phyloP scores from a whole-genome alignment of 2,113 vertebrate genomes.

The Chaenogobius annularis region DNA sequence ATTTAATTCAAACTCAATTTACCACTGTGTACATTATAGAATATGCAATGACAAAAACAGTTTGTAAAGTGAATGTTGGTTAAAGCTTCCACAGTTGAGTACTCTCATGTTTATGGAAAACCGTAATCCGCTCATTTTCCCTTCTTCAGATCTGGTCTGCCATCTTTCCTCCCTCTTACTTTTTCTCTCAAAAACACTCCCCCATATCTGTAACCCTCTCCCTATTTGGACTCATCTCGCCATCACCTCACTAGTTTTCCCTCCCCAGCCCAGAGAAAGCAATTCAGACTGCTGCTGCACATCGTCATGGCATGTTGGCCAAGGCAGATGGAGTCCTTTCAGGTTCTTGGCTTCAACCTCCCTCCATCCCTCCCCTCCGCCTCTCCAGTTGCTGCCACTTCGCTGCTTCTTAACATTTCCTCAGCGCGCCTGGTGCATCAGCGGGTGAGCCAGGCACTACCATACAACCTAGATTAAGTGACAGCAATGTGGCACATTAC shows the following conservation, averaged over 20 bases:
- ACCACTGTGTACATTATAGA: background rate
- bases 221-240: constrained; percentile 58
- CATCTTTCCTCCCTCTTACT: constrained; percentile 29
- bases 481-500: constrained; percentile 54
- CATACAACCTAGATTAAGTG: constrained; percentile 40
- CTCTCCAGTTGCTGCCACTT: constrained; percentile 24
- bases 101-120: constrained; percentile 66
- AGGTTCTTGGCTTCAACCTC: constrained; percentile 57
- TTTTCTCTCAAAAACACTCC: constrained; percentile 38
- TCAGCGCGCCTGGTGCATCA: constrained; percentile 52
- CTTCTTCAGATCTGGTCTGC: constrained; percentile 45
- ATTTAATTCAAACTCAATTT: background rate
- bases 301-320: constrained; percentile 74
- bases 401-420: constrained; percentile 58
- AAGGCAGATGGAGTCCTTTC: constrained; percentile 73
- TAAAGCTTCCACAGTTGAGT: constrained; percentile 48
- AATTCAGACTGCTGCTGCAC: constrained; percentile 68
- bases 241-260: constrained; percentile 60
- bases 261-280: constrained; percentile 68
- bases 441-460: constrained; percentile 43
- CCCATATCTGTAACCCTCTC: constrained; percentile 21
- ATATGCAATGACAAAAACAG: constrained; percentile 25
- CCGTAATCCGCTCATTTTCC: constrained; percentile 64
- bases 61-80: constrained; percentile 20
- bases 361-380: constrained; percentile 13